phyloP scores from a whole-genome alignment of 1,140 invertebrate genomes.

The Heliconius himera region DNA sequence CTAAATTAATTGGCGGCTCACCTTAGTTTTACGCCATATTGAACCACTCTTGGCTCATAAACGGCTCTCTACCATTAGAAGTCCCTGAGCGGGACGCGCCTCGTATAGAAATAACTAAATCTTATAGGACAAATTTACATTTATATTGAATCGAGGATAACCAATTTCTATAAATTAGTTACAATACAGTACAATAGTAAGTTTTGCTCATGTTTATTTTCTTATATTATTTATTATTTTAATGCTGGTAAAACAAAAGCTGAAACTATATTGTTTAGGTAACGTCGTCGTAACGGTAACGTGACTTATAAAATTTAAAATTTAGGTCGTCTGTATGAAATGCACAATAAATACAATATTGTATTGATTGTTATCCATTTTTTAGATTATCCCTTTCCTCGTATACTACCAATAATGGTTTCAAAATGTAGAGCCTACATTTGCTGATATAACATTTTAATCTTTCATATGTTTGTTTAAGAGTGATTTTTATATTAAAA shows the following conservation, averaged over 20 bases:
- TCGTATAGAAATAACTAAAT: not conserved
- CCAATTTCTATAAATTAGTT: not conserved
- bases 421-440: not conserved
- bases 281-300: too few relatives aligned
- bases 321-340: too few relatives aligned
- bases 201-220: too few relatives aligned
- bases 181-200: not conserved
- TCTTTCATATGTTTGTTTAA: conserved; percentile 21
- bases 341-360: too few relatives aligned
- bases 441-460: conserved; percentile 21
- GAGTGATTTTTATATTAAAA: conserved; percentile 32
- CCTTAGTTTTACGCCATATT: not conserved
- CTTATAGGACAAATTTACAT: not conserved
- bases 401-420: not conserved
- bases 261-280: too few relatives aligned
- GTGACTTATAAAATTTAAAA: too few relatives aligned
- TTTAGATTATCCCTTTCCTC: too few relatives aligned
- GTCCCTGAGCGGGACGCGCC: not conserved
- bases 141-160: not conserved
- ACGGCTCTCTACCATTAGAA: not conserved
- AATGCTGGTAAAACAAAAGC: too few relatives aligned
- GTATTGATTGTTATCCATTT: too few relatives aligned
- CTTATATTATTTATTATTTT: too few relatives aligned
- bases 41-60: not conserved
- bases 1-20: not conserved